Percentiles rank a stretch among this genome's conserved stretches.
Evolutionary conservation across 2,888 invertebrate genomes (phyloP).

Genomic region (Tenthredo mesomela): DNA sequence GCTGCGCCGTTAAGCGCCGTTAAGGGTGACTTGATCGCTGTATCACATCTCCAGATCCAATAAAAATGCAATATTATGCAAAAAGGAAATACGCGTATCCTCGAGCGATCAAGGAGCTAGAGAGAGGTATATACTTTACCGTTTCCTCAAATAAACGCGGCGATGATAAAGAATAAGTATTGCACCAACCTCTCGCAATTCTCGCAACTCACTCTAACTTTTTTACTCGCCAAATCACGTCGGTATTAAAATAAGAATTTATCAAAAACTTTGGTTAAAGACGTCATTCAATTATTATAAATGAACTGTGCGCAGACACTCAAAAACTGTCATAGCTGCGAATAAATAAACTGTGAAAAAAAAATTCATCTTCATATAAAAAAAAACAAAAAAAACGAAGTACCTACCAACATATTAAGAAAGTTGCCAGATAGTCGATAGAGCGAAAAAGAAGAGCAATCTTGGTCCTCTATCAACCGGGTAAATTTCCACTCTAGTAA

Average conservation of each 20-base stretch:
- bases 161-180: background rate
- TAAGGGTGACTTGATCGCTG: conserved; percentile 71
- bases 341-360: background rate
- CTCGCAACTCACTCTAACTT: background rate
- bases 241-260: background rate
- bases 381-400: background rate
- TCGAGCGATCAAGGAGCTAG: conserved; percentile 19
- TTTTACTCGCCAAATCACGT: background rate
- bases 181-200: background rate
- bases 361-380: background rate
- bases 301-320: no score
- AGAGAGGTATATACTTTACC: conserved; percentile 14
- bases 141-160: conserved; percentile 17
- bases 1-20: conserved; percentile 50
- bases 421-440: background rate
- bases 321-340: background rate
- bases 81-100: conserved; percentile 44
- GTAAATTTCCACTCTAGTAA: conserved; percentile 66
- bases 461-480: background rate
- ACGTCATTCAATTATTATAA: background rate
- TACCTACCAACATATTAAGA: background rate
- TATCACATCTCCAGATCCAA: conserved; percentile 67
- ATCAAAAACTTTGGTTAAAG: background rate
- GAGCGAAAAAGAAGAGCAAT: background rate
- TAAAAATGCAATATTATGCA: conserved; percentile 49